A percentile compares a stretch with the other conserved stretches of the same genome.
Evolutionary conservation across 2,888 invertebrate genomes (phyloP).

Genomic region (Brachynemurus nebulosus): DNA sequence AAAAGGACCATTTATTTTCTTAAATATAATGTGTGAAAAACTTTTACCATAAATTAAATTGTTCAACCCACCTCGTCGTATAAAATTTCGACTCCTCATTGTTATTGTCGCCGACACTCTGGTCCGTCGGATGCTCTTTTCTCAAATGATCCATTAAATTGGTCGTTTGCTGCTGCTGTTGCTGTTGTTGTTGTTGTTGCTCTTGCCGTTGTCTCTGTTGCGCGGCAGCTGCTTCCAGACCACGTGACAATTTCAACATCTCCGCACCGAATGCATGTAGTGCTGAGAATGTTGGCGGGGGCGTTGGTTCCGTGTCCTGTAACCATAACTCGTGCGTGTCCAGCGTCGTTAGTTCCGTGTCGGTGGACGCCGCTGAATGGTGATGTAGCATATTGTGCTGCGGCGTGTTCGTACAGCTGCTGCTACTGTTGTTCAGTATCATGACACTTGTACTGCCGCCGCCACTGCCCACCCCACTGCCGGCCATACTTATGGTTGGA

Average conservation of each 20-base stretch:
- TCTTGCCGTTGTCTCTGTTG: constrained; percentile 30
- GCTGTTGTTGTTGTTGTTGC: not conserved
- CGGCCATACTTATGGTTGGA: constrained; percentile 7
- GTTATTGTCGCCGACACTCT: not conserved
- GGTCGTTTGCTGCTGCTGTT: constrained; percentile 18
- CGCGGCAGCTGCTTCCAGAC: constrained; percentile 54
- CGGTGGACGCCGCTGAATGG: constrained; percentile 62
- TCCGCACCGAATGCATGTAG: constrained; percentile 76
- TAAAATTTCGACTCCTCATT: not conserved
- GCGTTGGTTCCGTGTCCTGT: constrained; percentile 38
- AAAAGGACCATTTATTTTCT: no score
- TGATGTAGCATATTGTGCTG: constrained; percentile 37
- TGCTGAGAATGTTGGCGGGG: constrained; percentile 71
- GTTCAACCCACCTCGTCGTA: no score
- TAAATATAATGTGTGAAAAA: no score
- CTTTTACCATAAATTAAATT: no score
- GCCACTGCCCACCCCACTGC: constrained; percentile 1
- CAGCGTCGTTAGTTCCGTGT: constrained; percentile 70
- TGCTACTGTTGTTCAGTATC: constrained; percentile 7
- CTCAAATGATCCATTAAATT: constrained; percentile 13
- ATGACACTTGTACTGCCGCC: not conserved
- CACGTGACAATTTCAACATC: constrained; percentile 71
- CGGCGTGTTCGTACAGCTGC: constrained; percentile 33
- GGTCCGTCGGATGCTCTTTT: not conserved
- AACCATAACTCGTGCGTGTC: constrained; percentile 77